Evolutionary conservation across 2,113 vertebrate species (phyloP).

Genomic region (Chaetura pelagica): DNA sequence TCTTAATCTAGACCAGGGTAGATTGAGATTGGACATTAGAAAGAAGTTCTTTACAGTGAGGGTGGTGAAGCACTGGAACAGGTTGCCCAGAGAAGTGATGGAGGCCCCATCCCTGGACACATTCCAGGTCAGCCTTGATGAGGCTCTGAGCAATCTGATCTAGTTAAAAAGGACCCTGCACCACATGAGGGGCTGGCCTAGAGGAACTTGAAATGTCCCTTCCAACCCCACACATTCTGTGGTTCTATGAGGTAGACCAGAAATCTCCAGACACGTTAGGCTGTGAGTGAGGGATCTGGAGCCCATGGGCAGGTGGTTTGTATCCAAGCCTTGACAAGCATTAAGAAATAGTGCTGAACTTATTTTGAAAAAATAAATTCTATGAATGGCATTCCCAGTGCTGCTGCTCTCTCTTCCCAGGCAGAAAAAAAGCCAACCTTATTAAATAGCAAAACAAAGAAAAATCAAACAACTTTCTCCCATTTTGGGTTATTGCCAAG

Average conservation of each 20-base stretch:
- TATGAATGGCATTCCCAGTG: not conserved
- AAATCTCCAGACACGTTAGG: accelerated
- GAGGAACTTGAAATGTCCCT: too few species aligned
- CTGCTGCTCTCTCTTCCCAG: not conserved
- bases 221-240: too few species aligned
- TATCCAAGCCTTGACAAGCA: not conserved
- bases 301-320: not conserved
- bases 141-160: too few species aligned
- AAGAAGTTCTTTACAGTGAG: too few species aligned
- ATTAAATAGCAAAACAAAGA: not conserved
- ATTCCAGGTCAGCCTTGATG: too few species aligned
- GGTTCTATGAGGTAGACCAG: not conserved
- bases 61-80: too few species aligned
- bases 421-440: not conserved
- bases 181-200: too few species aligned
- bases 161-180: too few species aligned
- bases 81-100: too few species aligned
- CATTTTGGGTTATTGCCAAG: not conserved
- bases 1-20: too few species aligned
- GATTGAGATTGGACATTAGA: too few species aligned
- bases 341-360: not conserved
- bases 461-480: not conserved
- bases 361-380: not conserved
- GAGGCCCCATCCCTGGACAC: too few species aligned
- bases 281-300: not conserved